Conservation (phyloP, 1,140 invertebrate genomes). For the Mamestra configurata region DNA sequence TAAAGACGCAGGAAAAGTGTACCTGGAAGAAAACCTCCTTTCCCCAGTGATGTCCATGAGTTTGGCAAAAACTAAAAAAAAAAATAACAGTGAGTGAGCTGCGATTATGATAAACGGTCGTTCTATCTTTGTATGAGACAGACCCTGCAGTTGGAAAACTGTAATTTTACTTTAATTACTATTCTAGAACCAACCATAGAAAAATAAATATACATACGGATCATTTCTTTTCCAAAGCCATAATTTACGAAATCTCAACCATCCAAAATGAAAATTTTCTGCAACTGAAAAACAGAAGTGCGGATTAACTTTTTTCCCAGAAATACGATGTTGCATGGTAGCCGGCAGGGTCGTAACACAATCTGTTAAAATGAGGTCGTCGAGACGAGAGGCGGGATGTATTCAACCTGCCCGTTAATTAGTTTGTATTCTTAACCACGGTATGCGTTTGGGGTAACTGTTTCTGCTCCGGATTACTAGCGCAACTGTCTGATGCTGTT, state of each 20-base stretch:
- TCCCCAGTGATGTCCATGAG: no score
- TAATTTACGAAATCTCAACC: neutral
- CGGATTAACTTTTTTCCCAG: slow-evolving; percentile 26
- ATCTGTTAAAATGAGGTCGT: slow-evolving; percentile 54
- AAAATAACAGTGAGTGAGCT: no score
- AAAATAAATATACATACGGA: no score
- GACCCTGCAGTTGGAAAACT: no score
- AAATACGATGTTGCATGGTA: neutral
- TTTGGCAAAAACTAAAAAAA: no score
- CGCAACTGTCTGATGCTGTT: neutral
- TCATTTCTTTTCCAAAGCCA: neutral
- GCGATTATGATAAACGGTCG: no score
- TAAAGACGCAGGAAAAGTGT: no score
- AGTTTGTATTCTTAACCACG: slow-evolving; percentile 53
- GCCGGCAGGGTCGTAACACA: slow-evolving; percentile 19
- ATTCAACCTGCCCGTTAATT: slow-evolving; percentile 59
- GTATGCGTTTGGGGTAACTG: slow-evolving; percentile 36
- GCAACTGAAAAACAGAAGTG: neutral
- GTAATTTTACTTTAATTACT: no score
- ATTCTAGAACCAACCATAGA: no score
- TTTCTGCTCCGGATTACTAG: slow-evolving; percentile 6
- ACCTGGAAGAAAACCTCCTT: no score
- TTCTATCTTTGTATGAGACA: no score
- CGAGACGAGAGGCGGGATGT: slow-evolving; percentile 40
- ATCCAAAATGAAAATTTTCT: slow-evolving; percentile 10